A percentile compares a stretch with the other conserved stretches of the same genome.
These are phyloP conservation scores for Xenus cinereus DNA, from an alignment of 2,113 vertebrate species.

Conservation along the genomic window DNA sequence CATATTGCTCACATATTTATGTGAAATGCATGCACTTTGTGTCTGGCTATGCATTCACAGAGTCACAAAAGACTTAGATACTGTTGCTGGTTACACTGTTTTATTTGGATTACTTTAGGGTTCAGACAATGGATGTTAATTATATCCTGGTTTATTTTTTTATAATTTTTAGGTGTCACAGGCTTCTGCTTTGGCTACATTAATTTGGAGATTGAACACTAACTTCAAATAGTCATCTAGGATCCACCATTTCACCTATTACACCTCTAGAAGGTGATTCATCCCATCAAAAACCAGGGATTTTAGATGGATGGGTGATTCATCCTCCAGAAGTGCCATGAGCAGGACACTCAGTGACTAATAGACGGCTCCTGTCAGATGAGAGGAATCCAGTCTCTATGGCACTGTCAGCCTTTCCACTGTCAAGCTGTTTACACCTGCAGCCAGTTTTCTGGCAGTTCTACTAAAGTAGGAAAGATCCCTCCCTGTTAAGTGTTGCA, in stretches of 20 bases:
- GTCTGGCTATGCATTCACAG: not conserved
- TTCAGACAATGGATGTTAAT: not conserved
- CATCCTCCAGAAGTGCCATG: not conserved
- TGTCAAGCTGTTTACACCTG: not conserved
- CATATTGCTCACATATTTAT: not conserved
- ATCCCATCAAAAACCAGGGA: not conserved
- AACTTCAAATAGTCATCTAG: not conserved
- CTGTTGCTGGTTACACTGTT: not conserved
- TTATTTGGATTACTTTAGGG: not conserved
- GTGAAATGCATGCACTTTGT: not conserved
- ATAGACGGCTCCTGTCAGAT: not conserved
- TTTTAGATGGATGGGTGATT: not conserved
- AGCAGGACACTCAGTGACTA: not conserved
- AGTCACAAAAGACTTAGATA: not conserved
- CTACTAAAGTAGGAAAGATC: not conserved
- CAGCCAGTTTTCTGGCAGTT: not conserved
- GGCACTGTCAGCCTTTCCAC: not conserved
- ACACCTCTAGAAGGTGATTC: not conserved
- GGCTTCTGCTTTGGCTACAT: not conserved
- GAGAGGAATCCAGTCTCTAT: not conserved
- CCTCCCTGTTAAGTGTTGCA: not conserved
- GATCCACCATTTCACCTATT: not conserved
- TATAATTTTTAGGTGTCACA: not conserved
- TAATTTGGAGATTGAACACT: not conserved
- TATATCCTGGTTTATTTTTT: not conserved